Conservation (phyloP, 2,888 invertebrate species). For the Notocelia uddmanniana region DNA sequence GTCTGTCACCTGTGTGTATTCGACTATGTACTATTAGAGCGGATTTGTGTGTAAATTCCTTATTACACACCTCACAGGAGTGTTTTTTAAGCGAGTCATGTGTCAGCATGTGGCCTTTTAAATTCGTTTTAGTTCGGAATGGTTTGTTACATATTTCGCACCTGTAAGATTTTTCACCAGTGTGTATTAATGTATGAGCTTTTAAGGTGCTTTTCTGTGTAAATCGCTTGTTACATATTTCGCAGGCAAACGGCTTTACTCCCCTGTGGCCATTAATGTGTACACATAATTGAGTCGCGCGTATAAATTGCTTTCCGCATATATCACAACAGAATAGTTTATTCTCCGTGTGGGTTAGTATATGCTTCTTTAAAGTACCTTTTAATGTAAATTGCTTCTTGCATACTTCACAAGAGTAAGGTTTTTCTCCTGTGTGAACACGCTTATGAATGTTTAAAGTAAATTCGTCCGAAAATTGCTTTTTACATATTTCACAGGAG, state of each 20-base stretch:
- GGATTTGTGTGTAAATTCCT: slow-evolving; percentile 25
- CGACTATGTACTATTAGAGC: slow-evolving; percentile 21
- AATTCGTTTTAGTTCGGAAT: slow-evolving; percentile 16
- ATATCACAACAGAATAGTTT: slow-evolving; percentile 30
- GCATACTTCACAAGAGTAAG: slow-evolving; percentile 11
- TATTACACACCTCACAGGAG: slow-evolving; percentile 22
- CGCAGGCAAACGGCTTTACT: slow-evolving; percentile 22
- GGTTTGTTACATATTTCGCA: slow-evolving; percentile 21
- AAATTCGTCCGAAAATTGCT: slow-evolving; percentile 13
- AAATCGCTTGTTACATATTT: slow-evolving; percentile 20
- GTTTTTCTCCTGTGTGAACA: slow-evolving; percentile 28
- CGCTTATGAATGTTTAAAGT: slow-evolving; percentile 17
- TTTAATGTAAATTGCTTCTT: slow-evolving; percentile 18
- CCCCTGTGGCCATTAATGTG: slow-evolving; percentile 25
- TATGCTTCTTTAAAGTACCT: slow-evolving; percentile 12
- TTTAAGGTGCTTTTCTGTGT: slow-evolving; percentile 22
- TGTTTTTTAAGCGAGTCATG: slow-evolving; percentile 9
- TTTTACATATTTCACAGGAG: slow-evolving; percentile 22
- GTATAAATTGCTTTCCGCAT: slow-evolving; percentile 31
- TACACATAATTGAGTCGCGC: slow-evolving; percentile 1
- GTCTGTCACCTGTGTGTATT: slow-evolving; percentile 15
- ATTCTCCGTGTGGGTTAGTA: slow-evolving; percentile 13
- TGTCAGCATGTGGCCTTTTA: slow-evolving; percentile 25
- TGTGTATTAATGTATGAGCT: slow-evolving; percentile 19
- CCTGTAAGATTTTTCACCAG: slow-evolving; percentile 12